Conservation (phyloP, 2,888 invertebrate genomes). For the Pardosa pseudoannulata region DNA sequence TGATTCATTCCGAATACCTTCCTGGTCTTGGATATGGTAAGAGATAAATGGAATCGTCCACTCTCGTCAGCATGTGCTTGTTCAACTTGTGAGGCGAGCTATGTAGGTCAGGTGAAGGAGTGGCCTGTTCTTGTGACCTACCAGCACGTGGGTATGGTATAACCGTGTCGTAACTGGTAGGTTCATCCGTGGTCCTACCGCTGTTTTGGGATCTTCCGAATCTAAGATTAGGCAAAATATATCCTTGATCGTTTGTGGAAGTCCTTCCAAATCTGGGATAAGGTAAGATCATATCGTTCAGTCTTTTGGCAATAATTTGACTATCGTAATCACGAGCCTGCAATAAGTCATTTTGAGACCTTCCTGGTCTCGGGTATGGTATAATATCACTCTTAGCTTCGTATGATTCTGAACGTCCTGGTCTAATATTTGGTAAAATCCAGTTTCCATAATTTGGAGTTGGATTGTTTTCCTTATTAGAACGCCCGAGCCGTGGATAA, state of each 20-base stretch:
- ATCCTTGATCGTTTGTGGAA: background rate
- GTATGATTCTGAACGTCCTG: slow-evolving; percentile 14
- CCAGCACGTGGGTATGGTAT: slow-evolving; percentile 21
- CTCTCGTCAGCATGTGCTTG: slow-evolving; percentile 9
- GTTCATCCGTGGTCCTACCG: background rate
- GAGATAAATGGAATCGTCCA: slow-evolving; percentile 10
- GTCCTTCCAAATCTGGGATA: slow-evolving; percentile 45
- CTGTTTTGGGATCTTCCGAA: slow-evolving; percentile 21
- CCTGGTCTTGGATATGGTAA: slow-evolving; percentile 50
- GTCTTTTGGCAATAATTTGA: background rate
- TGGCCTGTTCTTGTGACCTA: background rate
- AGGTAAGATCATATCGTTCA: slow-evolving; percentile 24
- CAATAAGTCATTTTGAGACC: background rate
- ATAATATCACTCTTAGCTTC: slow-evolving; percentile 9
- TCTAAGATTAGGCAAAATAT: slow-evolving; percentile 27
- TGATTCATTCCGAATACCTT: background rate
- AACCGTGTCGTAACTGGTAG: background rate
- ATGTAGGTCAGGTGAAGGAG: background rate
- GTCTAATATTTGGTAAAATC: slow-evolving; percentile 26
- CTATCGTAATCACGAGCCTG: background rate
- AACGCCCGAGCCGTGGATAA: slow-evolving; percentile 28
- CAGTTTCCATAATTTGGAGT: slow-evolving; percentile 20
- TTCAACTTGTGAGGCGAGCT: slow-evolving; percentile 7
- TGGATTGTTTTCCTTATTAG: background rate
- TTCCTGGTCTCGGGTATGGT: slow-evolving; percentile 45